Base-by-base conservation (phyloP, 1,140 invertebrate genomes). In the Papilio xuthus region DNA sequence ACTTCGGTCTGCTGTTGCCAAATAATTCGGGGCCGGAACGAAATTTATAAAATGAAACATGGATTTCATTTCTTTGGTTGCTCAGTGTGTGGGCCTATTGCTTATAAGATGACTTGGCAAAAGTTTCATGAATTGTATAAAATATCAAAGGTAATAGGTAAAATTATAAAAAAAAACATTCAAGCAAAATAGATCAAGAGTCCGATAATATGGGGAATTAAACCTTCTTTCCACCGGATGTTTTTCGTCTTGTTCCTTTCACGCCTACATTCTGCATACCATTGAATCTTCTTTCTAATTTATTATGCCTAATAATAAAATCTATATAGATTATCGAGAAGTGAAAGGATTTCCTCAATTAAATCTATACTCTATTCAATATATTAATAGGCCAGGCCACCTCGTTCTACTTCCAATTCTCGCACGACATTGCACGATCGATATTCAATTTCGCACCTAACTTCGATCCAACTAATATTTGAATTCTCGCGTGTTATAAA, bases 371-470 rank as follows among this genome's bases (percentile, higher is more conserved):
- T 67, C 60, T 28, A 7, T 67, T 32, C 23, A 7, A 0, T 2
- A 67, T 28, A 67, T 56, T 56, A 56, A 56, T 60, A 60, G 20
- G 20, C 20, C 20, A 60, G 20, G 20, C 20, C 20, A 60, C 20
- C 3, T 60, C 60, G 60, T 67, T 6, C 60, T 23, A 67, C 60
- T 28, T 50, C 20, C 47, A 28, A 20, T 47, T 73, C 23, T 12
- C 20, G 20, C 42, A 74, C 44, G 20, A 23, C 26, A 26, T 56
- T 26, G 12, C 44, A n/a, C 44, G 72, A 75, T 75, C 72, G 28
- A 75, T 75, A 75, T 75, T 75, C 26, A 75, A 75, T 75, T 75
- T 75, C 47, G 26, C 28, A 75, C 18, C 47, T 13, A 28, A 53
- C 23, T 74, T 56, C 28, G 44, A 56, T 53, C 26, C 13, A 7